Percentiles rank a stretch among this genome's conserved stretches.
These are phyloP conservation scores for Glyptemys insculpta DNA, from an alignment of 2,797 vertebrate genomes.

Conservation along the genomic window DNA sequence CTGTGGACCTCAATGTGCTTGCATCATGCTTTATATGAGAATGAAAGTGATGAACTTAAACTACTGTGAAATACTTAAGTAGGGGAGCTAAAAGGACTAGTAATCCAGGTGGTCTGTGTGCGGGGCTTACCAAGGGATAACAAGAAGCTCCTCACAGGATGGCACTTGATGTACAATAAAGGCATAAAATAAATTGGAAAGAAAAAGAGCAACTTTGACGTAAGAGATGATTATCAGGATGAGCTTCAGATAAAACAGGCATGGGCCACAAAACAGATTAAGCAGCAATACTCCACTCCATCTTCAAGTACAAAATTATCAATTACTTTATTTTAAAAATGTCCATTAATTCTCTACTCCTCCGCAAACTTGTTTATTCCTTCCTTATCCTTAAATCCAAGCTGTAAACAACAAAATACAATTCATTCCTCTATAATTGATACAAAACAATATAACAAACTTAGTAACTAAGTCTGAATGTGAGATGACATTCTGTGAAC, in stretches of 20 bases:
- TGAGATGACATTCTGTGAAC: neutral
- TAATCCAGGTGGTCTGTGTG: neutral
- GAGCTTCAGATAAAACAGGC: neutral
- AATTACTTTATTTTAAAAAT: neutral
- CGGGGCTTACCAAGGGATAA: neutral
- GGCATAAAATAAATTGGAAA: slow-evolving; percentile 27
- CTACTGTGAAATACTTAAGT: neutral
- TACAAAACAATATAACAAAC: neutral
- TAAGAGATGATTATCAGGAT: slow-evolving; percentile 25
- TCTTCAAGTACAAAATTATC: neutral
- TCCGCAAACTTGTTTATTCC: neutral
- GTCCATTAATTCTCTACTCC: neutral
- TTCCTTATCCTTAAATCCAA: neutral
- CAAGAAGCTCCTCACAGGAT: slow-evolving; percentile 5
- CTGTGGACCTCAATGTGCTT: neutral
- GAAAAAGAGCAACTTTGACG: neutral
- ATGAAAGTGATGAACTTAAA: neutral
- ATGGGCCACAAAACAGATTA: neutral
- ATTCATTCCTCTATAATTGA: neutral
- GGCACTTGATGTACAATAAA: neutral
- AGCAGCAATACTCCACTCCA: neutral
- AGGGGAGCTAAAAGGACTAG: neutral
- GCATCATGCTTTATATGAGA: neutral
- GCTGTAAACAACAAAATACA: slow-evolving; percentile 9
- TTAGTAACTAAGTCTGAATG: neutral